Evolutionary conservation across 1,140 invertebrate species (phyloP).

Genomic region (Armadillidium nasatum): DNA sequence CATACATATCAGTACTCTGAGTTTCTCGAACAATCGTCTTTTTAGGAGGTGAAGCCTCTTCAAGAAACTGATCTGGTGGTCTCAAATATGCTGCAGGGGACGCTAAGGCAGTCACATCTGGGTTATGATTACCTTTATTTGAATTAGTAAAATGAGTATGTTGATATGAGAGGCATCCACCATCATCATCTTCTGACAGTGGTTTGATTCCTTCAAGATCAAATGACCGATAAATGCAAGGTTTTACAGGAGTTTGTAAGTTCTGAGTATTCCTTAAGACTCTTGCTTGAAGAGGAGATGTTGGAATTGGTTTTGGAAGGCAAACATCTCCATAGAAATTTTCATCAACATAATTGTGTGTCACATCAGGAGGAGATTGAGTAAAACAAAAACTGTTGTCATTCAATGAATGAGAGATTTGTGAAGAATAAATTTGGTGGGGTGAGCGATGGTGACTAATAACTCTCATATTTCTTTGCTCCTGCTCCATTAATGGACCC

Average conservation of each 20-base stretch:
- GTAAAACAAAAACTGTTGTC: not conserved
- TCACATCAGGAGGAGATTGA: not conserved
- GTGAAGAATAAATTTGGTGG: conserved; percentile 26
- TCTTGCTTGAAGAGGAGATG: conserved; percentile 28
- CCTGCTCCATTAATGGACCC: conserved; percentile 45
- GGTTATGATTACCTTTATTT: conserved; percentile 12
- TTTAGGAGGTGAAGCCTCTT: conserved; percentile 8
- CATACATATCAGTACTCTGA: not conserved
- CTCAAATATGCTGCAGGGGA: conserved; percentile 5
- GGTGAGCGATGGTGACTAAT: not conserved
- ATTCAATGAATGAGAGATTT: not conserved
- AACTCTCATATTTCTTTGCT: conserved; percentile 37
- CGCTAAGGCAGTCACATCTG: conserved; percentile 1
- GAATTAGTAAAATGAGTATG: not conserved
- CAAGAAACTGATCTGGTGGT: conserved; percentile 30
- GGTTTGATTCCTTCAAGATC: conserved; percentile 38
- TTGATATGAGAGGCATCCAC: conserved; percentile 2
- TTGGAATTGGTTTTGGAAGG: conserved; percentile 23
- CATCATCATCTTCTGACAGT: conserved; percentile 31
- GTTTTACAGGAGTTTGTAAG: conserved; percentile 32
- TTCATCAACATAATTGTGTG: conserved; percentile 30
- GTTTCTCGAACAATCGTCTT: not conserved
- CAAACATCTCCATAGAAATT: conserved; percentile 32
- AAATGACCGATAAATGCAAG: conserved; percentile 26
- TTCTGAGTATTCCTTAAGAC: conserved; percentile 39